Percentiles rank a stretch among this genome's conserved stretches.
Evolutionary conservation across 2,113 vertebrate genomes (phyloP).

Genomic region (Leucoraja erinaceus): DNA sequence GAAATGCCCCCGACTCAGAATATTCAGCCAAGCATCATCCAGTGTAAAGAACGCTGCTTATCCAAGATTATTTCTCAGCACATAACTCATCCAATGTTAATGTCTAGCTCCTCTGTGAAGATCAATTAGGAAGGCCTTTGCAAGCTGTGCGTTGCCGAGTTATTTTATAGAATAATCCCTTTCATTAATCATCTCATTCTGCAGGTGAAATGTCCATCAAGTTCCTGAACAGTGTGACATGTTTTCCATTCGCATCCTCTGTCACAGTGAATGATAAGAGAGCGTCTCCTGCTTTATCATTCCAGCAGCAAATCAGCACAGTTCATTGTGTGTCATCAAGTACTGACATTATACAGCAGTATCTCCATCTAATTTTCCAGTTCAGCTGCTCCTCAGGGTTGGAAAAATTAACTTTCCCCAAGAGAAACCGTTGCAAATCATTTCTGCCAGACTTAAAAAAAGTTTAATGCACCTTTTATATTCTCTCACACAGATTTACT

Average conservation of each 20-base stretch:
- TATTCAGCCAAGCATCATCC: not conserved
- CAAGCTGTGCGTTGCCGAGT: not conserved
- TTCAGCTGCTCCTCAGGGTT: slow-evolving; percentile 9
- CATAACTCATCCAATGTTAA: not conserved
- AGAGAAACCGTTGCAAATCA: slow-evolving; percentile 18
- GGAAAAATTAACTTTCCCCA: not conserved
- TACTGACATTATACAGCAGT: not conserved
- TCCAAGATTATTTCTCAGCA: not conserved
- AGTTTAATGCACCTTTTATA: not conserved
- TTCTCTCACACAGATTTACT: not conserved
- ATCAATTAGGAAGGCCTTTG: not conserved
- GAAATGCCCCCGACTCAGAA: not conserved
- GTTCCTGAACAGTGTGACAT: not conserved
- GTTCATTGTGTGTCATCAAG: not conserved
- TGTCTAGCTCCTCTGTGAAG: not conserved
- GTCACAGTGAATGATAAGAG: slow-evolving; percentile 8
- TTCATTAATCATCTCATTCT: slow-evolving; percentile 22
- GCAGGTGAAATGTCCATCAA: slow-evolving; percentile 3
- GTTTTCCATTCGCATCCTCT: slow-evolving; percentile 7
- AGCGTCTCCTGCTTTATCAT: slow-evolving; percentile 1
- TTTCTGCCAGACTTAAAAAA: slow-evolving; percentile 10
- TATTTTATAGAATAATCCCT: not conserved
- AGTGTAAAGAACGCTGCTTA: not conserved
- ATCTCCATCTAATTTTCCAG: slow-evolving; percentile 30
- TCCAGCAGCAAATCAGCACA: slow-evolving; percentile 4